Evolutionary conservation across 2,113 vertebrate species (phyloP).

Genomic region (Zapornia atra): DNA sequence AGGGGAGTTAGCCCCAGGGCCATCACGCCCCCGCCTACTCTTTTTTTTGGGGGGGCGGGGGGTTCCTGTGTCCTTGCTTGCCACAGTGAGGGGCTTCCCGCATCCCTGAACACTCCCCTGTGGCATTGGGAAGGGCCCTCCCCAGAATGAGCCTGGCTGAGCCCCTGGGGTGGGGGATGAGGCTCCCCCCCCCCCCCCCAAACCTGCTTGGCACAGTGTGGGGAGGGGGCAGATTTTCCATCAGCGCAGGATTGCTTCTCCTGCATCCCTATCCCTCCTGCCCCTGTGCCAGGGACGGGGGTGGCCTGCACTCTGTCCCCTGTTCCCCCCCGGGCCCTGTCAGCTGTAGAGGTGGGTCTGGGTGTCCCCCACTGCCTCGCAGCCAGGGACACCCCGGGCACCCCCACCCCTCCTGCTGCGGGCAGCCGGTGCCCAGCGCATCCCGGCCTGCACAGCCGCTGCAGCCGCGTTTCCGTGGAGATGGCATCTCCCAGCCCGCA

Average conservation of each 20-base stretch:
- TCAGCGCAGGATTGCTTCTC: background rate
- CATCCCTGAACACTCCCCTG: background rate
- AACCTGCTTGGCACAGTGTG: background rate
- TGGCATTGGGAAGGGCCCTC: accelerated
- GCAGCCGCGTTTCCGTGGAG: slow-evolving; percentile 65
- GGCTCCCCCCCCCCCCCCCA: background rate
- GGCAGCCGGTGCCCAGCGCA: background rate
- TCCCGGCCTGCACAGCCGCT: slow-evolving; percentile 39
- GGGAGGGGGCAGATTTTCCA: background rate
- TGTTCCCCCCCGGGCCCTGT: background rate
- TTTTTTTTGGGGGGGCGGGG: accelerated
- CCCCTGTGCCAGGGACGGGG: accelerated
- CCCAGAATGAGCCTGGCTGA: background rate
- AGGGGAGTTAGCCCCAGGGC: background rate
- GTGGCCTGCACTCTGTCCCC: accelerated
- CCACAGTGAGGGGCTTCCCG: accelerated
- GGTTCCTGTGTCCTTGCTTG: background rate
- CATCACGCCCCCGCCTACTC: accelerated
- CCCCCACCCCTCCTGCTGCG: background rate
- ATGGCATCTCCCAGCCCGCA: slow-evolving; percentile 68
- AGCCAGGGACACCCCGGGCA: background rate
- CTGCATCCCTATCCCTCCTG: background rate
- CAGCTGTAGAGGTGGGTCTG: background rate
- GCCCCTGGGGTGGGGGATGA: background rate
- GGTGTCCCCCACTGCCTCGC: background rate